These are phyloP conservation scores for Tachypleus tridentatus DNA, from an alignment of 1,140 invertebrate species.

Conservation along the genomic window DNA sequence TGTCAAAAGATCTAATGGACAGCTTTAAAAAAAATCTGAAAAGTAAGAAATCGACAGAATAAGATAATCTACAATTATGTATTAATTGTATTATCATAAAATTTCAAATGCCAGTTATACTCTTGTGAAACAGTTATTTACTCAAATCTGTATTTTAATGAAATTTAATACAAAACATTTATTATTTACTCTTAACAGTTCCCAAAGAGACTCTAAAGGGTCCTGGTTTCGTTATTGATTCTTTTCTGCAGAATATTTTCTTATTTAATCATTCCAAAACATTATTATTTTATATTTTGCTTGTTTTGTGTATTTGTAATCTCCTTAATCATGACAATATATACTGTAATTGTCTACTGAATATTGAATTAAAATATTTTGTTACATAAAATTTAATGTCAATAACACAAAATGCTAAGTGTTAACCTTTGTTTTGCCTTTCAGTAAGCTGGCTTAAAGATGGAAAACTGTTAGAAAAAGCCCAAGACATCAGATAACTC, in stretches of 20 bases:
- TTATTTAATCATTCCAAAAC: too few relatives aligned
- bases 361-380: background rate
- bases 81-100: background rate
- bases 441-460: conserved; percentile 73
- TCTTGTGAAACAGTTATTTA: background rate
- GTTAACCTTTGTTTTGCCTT: conserved; percentile 4
- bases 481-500: conserved; percentile 59
- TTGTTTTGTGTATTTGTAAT: too few relatives aligned
- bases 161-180: background rate
- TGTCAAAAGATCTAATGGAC: background rate
- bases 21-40: background rate
- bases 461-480: conserved; percentile 69
- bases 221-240: conserved; percentile 40
- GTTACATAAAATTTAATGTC: background rate
- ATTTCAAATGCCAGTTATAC: background rate
- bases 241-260: too few relatives aligned
- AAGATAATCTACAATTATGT: too few relatives aligned
- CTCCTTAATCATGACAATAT: background rate
- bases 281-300: too few relatives aligned
- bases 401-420: background rate
- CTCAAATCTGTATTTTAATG: background rate
- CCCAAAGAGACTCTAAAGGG: conserved; percentile 70
- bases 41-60: background rate
- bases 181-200: conserved; percentile 38
- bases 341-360: background rate